Evolutionary conservation across 2,797 vertebrate species (phyloP).

Genomic region (Selene dorsalis): DNA sequence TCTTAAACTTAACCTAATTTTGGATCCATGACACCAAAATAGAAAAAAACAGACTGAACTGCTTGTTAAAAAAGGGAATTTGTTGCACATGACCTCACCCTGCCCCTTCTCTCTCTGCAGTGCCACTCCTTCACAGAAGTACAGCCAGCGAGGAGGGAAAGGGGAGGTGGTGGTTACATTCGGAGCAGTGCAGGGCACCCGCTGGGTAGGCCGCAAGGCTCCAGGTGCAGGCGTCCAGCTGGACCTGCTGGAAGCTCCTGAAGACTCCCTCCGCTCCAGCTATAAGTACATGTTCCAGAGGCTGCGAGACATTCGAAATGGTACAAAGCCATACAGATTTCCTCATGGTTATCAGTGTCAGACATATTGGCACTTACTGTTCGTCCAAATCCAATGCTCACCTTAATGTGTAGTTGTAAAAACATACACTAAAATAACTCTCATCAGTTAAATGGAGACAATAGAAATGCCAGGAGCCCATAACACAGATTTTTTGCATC

Average conservation of each 20-base stretch:
- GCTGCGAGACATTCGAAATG: conserved; percentile 86
- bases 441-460: neutral
- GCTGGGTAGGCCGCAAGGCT: conserved; percentile 82
- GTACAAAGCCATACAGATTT: conserved; percentile 6
- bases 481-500: neutral
- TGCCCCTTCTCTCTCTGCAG: conserved; percentile 69
- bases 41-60: neutral
- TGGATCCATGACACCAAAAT: neutral
- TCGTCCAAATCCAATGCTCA: neutral
- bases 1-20: neutral
- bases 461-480: neutral
- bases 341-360: neutral
- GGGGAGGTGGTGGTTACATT: conserved; percentile 91
- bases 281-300: conserved; percentile 97
- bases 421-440: neutral
- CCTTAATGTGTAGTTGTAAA: too few species aligned
- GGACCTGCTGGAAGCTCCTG: conserved; percentile 74
- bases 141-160: conserved; percentile 84
- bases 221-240: conserved; percentile 55
- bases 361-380: neutral
- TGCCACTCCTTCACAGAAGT: conserved; percentile 91
- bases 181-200: conserved; percentile 81
- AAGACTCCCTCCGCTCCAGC: conserved; percentile 78
- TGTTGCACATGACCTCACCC: neutral
- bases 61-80: neutral